phyloP scores from a whole-genome alignment of 2,797 vertebrate species.

The Pangasius mekongensis region DNA sequence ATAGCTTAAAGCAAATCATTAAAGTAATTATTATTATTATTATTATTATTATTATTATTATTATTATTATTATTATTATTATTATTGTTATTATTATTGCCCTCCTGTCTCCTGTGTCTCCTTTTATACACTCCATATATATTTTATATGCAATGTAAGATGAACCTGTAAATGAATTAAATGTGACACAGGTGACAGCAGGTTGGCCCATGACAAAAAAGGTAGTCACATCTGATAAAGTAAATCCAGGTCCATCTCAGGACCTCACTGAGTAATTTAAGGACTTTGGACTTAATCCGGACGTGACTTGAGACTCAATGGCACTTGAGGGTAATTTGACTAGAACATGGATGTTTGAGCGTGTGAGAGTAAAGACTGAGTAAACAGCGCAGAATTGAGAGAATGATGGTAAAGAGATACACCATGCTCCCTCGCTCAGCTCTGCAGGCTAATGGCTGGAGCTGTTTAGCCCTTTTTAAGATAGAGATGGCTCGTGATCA shows the following conservation, averaged over 20 bases:
- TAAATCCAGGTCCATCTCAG: not conserved
- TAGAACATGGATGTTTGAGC: conserved; percentile 21
- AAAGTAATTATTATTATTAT: not conserved
- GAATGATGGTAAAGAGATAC: not conserved
- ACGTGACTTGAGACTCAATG: not conserved
- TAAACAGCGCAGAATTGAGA: conserved; percentile 8
- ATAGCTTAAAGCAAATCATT: not conserved
- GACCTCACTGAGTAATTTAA: not conserved
- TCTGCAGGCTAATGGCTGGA: conserved; percentile 65
- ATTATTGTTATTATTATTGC: not conserved
- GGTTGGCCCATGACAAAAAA: not conserved
- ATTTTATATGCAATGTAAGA: not conserved
- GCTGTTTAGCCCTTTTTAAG: conserved; percentile 73
- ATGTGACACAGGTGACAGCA: not conserved
- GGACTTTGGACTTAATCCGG: not conserved
- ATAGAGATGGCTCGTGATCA: conserved; percentile 76
- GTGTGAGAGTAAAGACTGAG: conserved; percentile 31
- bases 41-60: not conserved
- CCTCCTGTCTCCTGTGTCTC: not conserved
- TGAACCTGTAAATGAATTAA: not conserved
- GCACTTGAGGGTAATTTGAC: not conserved
- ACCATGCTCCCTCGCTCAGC: conserved; percentile 4
- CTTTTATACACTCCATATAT: not conserved
- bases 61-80: not conserved
- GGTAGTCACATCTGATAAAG: not conserved